Base-by-base conservation (phyloP, 30 jellyfish, hydroid and myxozoan species). In the Mastigias papua region DNA sequence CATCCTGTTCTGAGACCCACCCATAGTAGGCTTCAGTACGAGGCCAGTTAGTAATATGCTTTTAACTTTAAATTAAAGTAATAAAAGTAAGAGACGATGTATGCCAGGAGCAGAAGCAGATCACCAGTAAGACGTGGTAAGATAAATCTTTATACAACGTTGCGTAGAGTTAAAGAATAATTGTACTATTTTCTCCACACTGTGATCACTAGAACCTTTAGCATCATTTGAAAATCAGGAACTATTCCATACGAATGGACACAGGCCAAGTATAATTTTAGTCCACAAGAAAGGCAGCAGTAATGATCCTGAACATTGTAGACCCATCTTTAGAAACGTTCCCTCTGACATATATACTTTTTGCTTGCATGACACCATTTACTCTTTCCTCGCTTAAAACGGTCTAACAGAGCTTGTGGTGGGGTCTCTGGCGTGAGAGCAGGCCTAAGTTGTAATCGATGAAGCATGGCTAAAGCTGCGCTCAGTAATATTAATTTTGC, bases 121-220 rank as follows among this genome's bases (percentile, higher is more conserved):
- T 77, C 88, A 20, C 88, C 88, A 49, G 69, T 31, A 35, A 77
- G 88, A 54, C 88, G 79, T 77, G 88, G 88, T 77, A 58, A 34
- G 61, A 7, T 48, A 17, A 27, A 17, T 30, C 15, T 50, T 49
- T n/a, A n/a, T n/a, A n/a, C n/a, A n/a, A n/a, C n/a, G n/a, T n/a
- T n/a, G n/a, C n/a, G n/a, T 1, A 21, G 0, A 21, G 17, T 60
- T 60, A 5, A 19, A 4, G 72, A 6, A 60, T 60, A 27, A 0
- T 21, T 5, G 72, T 5, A 19, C 54, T 42, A 4, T 42, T 4
- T 42, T 42, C 54, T 8, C 54, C 13, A 42, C 54, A 4, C 54
- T 42, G n/a, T n/a, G n/a, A n/a, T n/a, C 60, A 6, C 16, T 46
- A 16, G 13, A 46, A 46, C 8, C 8, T 16, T 46, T 16, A 6